phyloP scores from a whole-genome alignment of 2,797 vertebrate species.

The Cossypha heuglini region DNA sequence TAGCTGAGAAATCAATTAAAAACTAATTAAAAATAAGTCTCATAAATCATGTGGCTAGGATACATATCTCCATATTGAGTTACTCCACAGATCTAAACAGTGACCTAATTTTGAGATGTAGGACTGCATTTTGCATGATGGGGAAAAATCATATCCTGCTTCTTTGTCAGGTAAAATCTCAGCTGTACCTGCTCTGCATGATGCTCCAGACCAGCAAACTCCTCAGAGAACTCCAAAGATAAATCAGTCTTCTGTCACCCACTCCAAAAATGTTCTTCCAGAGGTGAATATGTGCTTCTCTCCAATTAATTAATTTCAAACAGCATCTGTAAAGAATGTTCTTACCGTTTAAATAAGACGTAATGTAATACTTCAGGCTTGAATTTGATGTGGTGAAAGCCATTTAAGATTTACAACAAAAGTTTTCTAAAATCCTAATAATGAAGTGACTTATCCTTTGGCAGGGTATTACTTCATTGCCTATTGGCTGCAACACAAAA shows the following conservation, averaged over 20 bases:
- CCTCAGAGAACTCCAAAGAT: background rate
- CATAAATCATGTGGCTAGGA: background rate
- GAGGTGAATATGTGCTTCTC: conserved; percentile 11
- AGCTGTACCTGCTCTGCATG: conserved; percentile 73
- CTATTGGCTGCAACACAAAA: background rate
- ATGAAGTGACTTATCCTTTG: background rate
- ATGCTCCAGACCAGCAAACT: conserved; percentile 39
- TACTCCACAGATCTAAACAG: background rate
- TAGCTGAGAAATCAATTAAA: background rate
- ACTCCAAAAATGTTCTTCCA: background rate
- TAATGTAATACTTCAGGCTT: background rate
- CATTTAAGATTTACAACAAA: background rate
- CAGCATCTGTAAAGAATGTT: background rate
- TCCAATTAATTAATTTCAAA: background rate
- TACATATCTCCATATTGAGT: background rate
- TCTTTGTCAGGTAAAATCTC: conserved; percentile 68
- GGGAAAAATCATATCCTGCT: background rate
- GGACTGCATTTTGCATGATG: background rate
- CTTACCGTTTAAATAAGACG: background rate
- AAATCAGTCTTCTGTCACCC: background rate
- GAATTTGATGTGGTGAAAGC: background rate
- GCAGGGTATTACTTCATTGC: background rate
- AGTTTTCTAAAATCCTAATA: background rate
- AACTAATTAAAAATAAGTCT: background rate
- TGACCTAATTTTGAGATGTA: background rate